Evolutionary conservation across 2,113 vertebrate genomes (phyloP).

Genomic region (Camarhynchus parvulus): DNA sequence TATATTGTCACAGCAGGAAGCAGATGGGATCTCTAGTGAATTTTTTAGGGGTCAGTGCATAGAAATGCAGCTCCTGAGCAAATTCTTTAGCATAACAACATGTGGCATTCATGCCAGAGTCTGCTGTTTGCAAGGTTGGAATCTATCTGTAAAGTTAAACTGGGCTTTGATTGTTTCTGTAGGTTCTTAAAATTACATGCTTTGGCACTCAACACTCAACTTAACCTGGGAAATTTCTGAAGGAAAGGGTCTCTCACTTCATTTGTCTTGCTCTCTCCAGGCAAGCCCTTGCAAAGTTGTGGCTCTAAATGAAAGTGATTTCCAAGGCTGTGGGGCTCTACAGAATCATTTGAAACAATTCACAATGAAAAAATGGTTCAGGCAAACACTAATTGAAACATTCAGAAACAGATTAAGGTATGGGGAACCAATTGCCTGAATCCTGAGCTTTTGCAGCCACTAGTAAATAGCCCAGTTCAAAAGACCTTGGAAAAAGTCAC

Average conservation of each 20-base stretch:
- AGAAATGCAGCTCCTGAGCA: not conserved
- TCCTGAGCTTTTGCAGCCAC: not conserved
- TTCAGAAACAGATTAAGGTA: conserved; percentile 8
- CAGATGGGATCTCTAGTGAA: not conserved
- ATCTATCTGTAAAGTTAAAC: not conserved
- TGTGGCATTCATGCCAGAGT: not conserved
- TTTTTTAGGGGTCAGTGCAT: not conserved
- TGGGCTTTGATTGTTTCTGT: not conserved
- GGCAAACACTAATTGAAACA: not conserved
- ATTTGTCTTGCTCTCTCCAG: not conserved
- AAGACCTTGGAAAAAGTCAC: not conserved
- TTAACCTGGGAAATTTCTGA: not conserved
- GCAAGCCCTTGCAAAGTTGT: not conserved
- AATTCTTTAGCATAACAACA: not conserved
- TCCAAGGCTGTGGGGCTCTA: not conserved
- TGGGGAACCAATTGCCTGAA: not conserved
- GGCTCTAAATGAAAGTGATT: not conserved
- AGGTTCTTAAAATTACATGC: not conserved
- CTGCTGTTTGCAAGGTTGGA: not conserved
- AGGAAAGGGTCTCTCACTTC: not conserved
- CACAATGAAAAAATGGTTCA: not conserved
- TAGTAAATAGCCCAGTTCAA: not conserved
- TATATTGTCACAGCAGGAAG: conserved; percentile 24
- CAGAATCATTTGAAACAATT: not conserved
- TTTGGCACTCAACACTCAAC: not conserved